Base-by-base conservation (phyloP, 2,113 vertebrate genomes). In the Ctenomys sociabilis region DNA sequence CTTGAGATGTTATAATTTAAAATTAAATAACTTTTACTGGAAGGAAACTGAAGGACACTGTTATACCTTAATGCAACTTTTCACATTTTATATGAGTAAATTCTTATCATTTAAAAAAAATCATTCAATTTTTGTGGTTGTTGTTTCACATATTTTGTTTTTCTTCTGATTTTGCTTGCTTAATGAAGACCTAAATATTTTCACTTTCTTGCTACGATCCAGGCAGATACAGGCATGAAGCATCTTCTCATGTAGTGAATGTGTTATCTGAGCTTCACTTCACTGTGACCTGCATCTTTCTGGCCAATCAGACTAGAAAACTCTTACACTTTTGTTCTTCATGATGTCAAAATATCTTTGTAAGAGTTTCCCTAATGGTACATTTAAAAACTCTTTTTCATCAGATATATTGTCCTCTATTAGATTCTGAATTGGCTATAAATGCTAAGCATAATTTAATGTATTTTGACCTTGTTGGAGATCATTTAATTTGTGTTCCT, bases 11-110 rank as follows among this genome's bases (percentile, higher is more conserved):
- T 88, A 85, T 14, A 68, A 68, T 61, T 95, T 83, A 93, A 93
- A 57, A 77, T 37, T 30, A 83, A 96, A 77, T 68, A 61, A 87
- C 12, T 72, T 93, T 32, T 82, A 12, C 40, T 82, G 73, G 40
- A 78, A 94, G 66, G 45, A 92, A 94, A 85, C 81, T 72, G 89
- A n/a, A n/a, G n/a, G n/a, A n/a, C n/a, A n/a, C n/a, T n/a, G 82
- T 57, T 19, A 66, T 77, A 88, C 59, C 94, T 96, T 91, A 64
- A 61, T 84, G n/a, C 59, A 90, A 87, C 43, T 49, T 37, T 85
- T 94, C 28, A 16, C 94, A 87, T 93, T 91, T 91, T 82, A 91
- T 28, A 3, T 37, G 40, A 92, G 35, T 61, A 16, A 7, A 49
- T 30, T 90, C 24, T 81, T 77, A 85, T 43, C 26, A 72, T 43